Base-by-base conservation (phyloP, 2,888 invertebrate genomes). In the Eulithis prunata region DNA sequence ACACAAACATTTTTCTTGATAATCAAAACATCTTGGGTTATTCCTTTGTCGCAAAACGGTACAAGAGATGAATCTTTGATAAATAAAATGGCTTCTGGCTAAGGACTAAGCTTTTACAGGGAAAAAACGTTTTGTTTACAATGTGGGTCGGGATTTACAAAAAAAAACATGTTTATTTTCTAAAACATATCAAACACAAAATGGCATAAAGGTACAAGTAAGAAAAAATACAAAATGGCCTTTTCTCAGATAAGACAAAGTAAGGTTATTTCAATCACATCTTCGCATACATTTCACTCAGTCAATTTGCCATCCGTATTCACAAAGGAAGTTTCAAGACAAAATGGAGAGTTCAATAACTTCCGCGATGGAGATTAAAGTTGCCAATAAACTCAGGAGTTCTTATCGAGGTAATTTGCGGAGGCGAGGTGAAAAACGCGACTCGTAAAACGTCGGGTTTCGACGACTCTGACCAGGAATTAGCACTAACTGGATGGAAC, bases 331-430 rank as follows among this genome's bases (percentile, higher is more conserved):
- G 55, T 49, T 32, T 11, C 13, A 14, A 51, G 51, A 51, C 60
- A 32, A 46, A 59, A 13, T 11, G 36, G 28, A 36, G 41, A 54
- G 58, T 66, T 66, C 67, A 59, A 73, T 64, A 64, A 64, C 67
- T 71, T 68, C 59, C 59, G 43, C 55, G 64, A 70, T 62, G 59
- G 52, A 71, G 72, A 72, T 71, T 71, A 71, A 71, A 72, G 59
- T 68, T 64, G 45, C 68, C 66, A 68, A 65, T 71, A 66, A 70
- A 66, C 55, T 56, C 13, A 55, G 49, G 57, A 69, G 61, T 69
- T 68, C 69, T 71, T 74, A 71, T 74, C 72, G 55, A 7, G 53
- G 66, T 68, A 70, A 72, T 74, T 74, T 71, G 71, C 66, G 69
- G 28, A 57, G n/a, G 69, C 57, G 65, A 62, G 66, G 71, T 72